A percentile compares a stretch with the other conserved stretches of the same genome.
Evolutionary conservation across 2,888 invertebrate genomes (phyloP).

Genomic region (Pandemis cinnamomeana): DNA sequence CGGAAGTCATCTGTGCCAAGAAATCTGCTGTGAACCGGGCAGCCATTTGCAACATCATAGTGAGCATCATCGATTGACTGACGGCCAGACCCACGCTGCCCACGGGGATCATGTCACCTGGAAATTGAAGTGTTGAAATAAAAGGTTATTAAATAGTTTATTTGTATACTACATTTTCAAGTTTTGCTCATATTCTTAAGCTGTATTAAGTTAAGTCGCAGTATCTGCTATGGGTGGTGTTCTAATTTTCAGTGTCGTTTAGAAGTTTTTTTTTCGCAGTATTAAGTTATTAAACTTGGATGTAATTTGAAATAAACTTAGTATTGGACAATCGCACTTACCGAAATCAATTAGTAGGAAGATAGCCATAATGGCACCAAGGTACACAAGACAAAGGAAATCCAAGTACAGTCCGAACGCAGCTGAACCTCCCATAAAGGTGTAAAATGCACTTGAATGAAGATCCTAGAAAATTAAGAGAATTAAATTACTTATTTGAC

Average conservation of each 20-base stretch:
- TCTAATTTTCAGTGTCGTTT: too few relatives aligned
- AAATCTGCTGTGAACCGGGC: slow-evolving; percentile 93
- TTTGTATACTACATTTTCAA: too few relatives aligned
- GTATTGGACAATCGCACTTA: slow-evolving; percentile 59
- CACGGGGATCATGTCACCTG: slow-evolving; percentile 66
- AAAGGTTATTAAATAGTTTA: too few relatives aligned
- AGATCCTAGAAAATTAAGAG: slow-evolving; percentile 81
- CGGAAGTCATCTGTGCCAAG: slow-evolving; percentile 83
- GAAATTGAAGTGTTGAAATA: neutral
- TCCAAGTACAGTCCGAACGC: slow-evolving; percentile 92
- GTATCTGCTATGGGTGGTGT: too few relatives aligned
- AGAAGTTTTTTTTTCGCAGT: too few relatives aligned
- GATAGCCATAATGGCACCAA: slow-evolving; percentile 86
- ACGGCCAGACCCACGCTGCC: slow-evolving; percentile 87
- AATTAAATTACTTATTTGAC: neutral
- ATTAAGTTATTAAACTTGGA: too few relatives aligned
- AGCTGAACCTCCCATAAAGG: slow-evolving; percentile 85
- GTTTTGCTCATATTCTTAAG: too few relatives aligned
- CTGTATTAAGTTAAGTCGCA: too few relatives aligned
- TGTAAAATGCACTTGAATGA: slow-evolving; percentile 88
- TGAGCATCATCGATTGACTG: slow-evolving; percentile 86
- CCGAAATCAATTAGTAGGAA: slow-evolving; percentile 86
- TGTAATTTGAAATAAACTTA: too few relatives aligned
- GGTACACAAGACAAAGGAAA: slow-evolving; percentile 87
- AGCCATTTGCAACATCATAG: slow-evolving; percentile 89